phyloP scores from a whole-genome alignment of 2,797 vertebrate species.

The Acrossocheilus wenchowensis region DNA sequence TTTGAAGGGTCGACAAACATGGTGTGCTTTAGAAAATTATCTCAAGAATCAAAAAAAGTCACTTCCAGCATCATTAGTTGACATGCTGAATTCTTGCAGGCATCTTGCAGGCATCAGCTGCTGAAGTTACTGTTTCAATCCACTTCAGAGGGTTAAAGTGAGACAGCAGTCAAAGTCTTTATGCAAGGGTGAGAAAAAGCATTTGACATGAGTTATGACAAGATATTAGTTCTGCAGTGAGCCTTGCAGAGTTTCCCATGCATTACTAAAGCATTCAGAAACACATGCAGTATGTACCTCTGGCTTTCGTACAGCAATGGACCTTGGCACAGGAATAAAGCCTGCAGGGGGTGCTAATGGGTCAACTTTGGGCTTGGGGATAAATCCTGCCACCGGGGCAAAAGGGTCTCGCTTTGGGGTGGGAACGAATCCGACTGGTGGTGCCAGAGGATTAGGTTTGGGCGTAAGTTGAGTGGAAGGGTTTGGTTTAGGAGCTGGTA shows the following conservation, averaged over 20 bases:
- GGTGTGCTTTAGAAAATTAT: background rate
- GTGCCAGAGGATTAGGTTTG: slow-evolving; percentile 58
- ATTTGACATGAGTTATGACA: background rate
- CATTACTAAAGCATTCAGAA: slow-evolving; percentile 46
- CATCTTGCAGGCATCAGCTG: background rate
- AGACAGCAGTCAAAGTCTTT: background rate
- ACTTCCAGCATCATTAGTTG: background rate
- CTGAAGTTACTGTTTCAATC: background rate
- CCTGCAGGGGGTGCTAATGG: slow-evolving; percentile 74
- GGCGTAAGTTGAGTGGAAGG: slow-evolving; percentile 54
- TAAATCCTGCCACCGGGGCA: slow-evolving; percentile 64
- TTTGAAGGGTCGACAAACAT: background rate
- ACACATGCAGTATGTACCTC: slow-evolving; percentile 72
- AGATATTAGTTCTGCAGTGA: slow-evolving; percentile 34
- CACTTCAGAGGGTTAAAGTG: background rate
- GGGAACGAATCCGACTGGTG: slow-evolving; percentile 60
- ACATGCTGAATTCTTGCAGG: background rate
- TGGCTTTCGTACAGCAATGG: slow-evolving; percentile 67
- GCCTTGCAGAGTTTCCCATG: slow-evolving; percentile 31
- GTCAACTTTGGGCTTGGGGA: slow-evolving; percentile 61
- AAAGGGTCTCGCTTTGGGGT: slow-evolving; percentile 54
- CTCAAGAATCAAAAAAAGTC: background rate
- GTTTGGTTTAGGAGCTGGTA: slow-evolving; percentile 69
- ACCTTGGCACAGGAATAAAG: slow-evolving; percentile 76
- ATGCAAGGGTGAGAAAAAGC: background rate